Base-by-base conservation (phyloP, 2,888 invertebrate species). In the Meta bourneti region DNA sequence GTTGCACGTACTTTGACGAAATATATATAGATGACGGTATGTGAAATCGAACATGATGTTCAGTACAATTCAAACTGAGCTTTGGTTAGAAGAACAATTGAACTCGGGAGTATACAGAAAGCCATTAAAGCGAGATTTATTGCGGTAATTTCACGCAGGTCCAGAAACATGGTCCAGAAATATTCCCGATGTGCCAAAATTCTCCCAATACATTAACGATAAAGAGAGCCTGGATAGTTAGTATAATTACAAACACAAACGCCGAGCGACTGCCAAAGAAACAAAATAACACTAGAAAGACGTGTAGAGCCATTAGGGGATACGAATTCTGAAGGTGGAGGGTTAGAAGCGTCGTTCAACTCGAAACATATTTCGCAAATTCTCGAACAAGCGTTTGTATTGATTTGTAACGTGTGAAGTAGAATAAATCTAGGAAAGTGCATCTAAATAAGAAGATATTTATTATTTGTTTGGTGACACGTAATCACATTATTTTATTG, bases 221-320 rank as follows among this genome's bases (percentile, higher is more conserved):
- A 78, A 74, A 74, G n/a, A 78, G 75, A 19, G 78, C 86, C 51
- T 70, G 54, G 70, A 82, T 79, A 72, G 82, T 82, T 70, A 51
- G 75, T 74, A 34, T 89, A 89, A 89, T 89, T 89, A 70, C 75
- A 77, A 81, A 82, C 82, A 89, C 81, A 82, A 81, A 82, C 89
- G 16, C 54, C 8, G 19, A 20, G 71, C 71, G 79, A 8, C 49
- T 34, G 49, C n/a, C 11, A 54, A 78, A 49, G 78, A 75, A 78
- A 86, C 78, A 75, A 78, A 86, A 49, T 54, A 13, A 69, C 49
- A 16, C 19, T n/a, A 8, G n/a, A 51, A 72, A 34, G 49, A 70
- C 48, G 77, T 51, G 49, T 48, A 77, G 70, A 49, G 78, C 52
- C 77, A 78, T 86, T 86, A 86, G 20, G 49, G 85, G 6, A 78